phyloP scores from a whole-genome alignment of 2,113 vertebrate genomes.

The Pleuronectes platessa region DNA sequence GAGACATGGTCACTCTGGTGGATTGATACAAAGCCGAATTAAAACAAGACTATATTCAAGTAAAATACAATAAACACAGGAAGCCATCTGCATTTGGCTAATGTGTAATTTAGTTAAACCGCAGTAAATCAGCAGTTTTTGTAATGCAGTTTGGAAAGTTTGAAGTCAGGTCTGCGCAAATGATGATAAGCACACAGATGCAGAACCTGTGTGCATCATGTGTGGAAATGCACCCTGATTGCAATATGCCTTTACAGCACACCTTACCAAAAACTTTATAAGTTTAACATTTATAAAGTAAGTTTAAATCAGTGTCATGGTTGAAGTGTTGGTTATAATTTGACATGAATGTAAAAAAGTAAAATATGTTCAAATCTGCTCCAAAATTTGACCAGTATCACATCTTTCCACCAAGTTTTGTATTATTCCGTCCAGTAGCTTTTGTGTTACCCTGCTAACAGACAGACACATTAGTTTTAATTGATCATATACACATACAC shows the following conservation, averaged over 20 bases:
- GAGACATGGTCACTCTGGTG: background rate
- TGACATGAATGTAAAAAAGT: too few relatives aligned
- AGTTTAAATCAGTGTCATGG: too few relatives aligned
- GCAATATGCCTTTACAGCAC: too few relatives aligned
- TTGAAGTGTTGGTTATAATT: too few relatives aligned
- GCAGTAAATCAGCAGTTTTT: background rate
- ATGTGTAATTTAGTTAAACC: background rate
- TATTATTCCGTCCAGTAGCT: too few relatives aligned
- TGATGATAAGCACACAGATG: background rate
- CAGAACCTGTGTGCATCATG: too few relatives aligned
- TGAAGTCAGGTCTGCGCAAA: background rate
- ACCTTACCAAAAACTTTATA: background rate
- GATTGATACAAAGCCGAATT: background rate
- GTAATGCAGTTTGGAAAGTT: background rate
- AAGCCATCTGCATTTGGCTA: background rate
- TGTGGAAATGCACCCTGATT: too few relatives aligned
- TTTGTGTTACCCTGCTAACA: too few relatives aligned
- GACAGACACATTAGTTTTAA: too few relatives aligned
- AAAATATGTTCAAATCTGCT: too few relatives aligned
- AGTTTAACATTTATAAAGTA: background rate
- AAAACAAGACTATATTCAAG: background rate
- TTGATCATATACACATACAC: background rate
- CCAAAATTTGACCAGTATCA: too few relatives aligned
- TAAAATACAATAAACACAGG: background rate
- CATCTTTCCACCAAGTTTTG: too few relatives aligned